Percentiles rank a stretch among this genome's conserved stretches.
Evolutionary conservation across 92 coral and sea anemone genomes (phyloP).

Genomic region (Phenganax marumi): DNA sequence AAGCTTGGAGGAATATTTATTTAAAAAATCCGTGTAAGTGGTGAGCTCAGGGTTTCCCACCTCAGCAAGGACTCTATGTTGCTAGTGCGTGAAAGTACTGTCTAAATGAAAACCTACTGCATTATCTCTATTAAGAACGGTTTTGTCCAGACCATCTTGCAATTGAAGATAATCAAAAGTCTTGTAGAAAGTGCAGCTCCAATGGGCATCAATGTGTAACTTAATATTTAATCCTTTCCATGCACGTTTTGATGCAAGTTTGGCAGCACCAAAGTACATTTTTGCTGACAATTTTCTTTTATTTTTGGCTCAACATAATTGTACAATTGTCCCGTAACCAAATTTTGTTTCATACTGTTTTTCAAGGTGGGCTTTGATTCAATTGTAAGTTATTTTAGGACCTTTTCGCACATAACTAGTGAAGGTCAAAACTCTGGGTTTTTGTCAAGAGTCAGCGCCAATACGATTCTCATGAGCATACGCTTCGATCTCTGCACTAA

Average conservation of each 20-base stretch:
- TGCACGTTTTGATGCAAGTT: constrained; percentile 19
- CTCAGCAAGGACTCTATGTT: constrained; percentile 25
- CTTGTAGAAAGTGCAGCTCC: constrained; percentile 46
- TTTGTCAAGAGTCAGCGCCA: constrained; percentile 44
- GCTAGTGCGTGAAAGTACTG: constrained; percentile 42
- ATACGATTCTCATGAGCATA: constrained; percentile 33
- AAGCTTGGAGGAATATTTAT: constrained; percentile 31
- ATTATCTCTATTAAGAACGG: constrained; percentile 42
- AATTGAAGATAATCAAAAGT: constrained; percentile 36
- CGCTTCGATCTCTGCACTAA: constrained; percentile 39
- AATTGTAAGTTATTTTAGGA: constrained; percentile 31
- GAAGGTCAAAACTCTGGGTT: constrained; percentile 28
- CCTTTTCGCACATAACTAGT: constrained; percentile 25
- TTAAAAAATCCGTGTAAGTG: constrained; percentile 38
- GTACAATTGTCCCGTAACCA: constrained; percentile 47
- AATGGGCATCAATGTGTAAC: constrained; percentile 46
- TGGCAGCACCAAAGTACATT: constrained; percentile 36
- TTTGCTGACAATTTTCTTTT: constrained; percentile 39
- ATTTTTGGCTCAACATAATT: constrained; percentile 32
- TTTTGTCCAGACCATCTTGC: constrained; percentile 38
- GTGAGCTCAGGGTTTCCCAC: constrained; percentile 38
- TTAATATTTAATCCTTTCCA: constrained; percentile 36
- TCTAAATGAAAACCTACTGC: constrained; percentile 40
- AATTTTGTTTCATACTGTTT: constrained; percentile 31
- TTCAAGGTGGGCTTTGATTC: constrained; percentile 25